Percentiles rank a stretch among this genome's conserved stretches.
Evolutionary conservation across 2,113 vertebrate species (phyloP).

Genomic region (Xiphophorus hellerii): DNA sequence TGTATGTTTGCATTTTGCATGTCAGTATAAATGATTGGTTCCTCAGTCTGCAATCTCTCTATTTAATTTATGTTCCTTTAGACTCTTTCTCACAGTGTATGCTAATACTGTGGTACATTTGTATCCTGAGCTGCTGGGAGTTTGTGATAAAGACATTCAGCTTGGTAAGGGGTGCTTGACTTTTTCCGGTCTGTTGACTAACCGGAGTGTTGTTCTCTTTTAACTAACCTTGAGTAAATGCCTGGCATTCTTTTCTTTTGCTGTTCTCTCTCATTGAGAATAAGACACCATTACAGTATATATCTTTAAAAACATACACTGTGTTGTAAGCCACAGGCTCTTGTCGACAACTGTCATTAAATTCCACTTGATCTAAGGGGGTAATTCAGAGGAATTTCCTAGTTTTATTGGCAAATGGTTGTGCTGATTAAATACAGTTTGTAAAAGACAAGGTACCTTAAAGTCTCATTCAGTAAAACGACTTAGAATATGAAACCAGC

Average conservation of each 20-base stretch:
- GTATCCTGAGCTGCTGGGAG: constrained; percentile 38
- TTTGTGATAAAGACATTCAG: constrained; percentile 51
- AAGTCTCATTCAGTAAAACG: constrained; percentile 7
- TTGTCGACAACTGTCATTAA: constrained; percentile 22
- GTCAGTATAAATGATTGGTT: constrained; percentile 34
- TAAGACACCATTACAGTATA: constrained; percentile 56
- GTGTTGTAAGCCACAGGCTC: constrained; percentile 25
- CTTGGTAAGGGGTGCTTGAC: constrained; percentile 32
- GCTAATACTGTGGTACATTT: constrained; percentile 36
- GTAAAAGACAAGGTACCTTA: constrained; percentile 12
- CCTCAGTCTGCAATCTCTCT: constrained; percentile 7
- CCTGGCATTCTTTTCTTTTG: constrained; percentile 16
- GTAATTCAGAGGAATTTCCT: constrained; percentile 29
- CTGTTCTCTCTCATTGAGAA: constrained; percentile 32
- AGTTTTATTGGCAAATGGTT: constrained; percentile 15
- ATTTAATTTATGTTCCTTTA: constrained; percentile 11
- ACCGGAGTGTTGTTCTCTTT: constrained; percentile 45
- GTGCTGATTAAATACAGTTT: constrained; percentile 23
- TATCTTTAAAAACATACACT: constrained; percentile 21
- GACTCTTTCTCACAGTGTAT: constrained; percentile 30
- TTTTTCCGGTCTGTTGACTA: constrained; percentile 51
- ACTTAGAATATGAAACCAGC: constrained; percentile 11
- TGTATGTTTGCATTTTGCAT: not conserved
- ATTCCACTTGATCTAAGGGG: constrained; percentile 36
- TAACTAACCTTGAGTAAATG: constrained; percentile 55